Evolutionary conservation across 1,140 invertebrate species (phyloP).

Genomic region (Brachionus angularis): DNA sequence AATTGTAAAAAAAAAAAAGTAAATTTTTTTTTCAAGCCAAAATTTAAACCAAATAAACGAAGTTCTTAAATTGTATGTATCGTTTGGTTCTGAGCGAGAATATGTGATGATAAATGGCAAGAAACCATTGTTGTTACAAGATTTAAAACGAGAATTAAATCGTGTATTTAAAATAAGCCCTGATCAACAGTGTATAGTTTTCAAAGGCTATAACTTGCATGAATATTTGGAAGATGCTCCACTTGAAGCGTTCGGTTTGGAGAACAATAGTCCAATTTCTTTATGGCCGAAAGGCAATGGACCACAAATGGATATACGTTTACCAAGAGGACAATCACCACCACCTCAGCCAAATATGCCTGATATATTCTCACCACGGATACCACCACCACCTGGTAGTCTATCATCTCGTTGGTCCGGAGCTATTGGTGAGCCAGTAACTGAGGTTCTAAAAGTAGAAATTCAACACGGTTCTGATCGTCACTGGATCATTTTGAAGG

Average conservation of each 20-base stretch:
- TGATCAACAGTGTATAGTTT: constrained; percentile 27
- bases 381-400: constrained; percentile 1
- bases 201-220: constrained; percentile 1
- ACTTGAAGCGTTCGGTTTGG: constrained; percentile 15
- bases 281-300: constrained; percentile 24
- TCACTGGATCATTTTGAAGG: constrained; percentile 18
- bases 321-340: neutral
- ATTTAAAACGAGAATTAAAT: constrained; percentile 35
- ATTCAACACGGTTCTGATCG: constrained; percentile 38
- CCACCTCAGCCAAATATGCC: neutral
- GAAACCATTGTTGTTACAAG: neutral
- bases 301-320: neutral
- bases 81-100: constrained; percentile 30
- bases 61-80: constrained; percentile 25
- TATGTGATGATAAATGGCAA: constrained; percentile 18
- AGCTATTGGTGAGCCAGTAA: neutral
- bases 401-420: neutral
- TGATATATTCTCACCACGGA: constrained; percentile 12
- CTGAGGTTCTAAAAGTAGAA: constrained; percentile 38
- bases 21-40: constrained; percentile 8
- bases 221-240: constrained; percentile 22
- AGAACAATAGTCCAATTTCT: constrained; percentile 28
- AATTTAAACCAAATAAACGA: constrained; percentile 27
- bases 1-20: neutral
- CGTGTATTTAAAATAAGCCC: constrained; percentile 24